A percentile compares a stretch with the other conserved stretches of the same genome.
Conservation (phyloP, 2,113 vertebrate species). For the Centropristis striata region DNA sequence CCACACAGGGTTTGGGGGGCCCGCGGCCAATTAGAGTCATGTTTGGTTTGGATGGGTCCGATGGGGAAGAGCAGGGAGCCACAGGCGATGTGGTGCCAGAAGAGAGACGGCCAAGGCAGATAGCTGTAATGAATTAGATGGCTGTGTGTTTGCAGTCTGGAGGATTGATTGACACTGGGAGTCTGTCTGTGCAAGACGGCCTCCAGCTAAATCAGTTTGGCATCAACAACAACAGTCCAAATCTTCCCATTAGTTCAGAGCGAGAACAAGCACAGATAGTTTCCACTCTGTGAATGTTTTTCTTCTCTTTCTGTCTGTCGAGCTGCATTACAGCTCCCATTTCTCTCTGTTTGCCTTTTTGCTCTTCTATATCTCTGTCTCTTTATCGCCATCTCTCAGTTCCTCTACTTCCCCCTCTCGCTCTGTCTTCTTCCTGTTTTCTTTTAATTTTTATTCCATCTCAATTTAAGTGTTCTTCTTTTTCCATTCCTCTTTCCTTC, state of each 20-base stretch:
- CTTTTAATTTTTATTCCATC: conserved; percentile 13
- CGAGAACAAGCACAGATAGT: conserved; percentile 47
- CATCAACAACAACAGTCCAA: conserved; percentile 63
- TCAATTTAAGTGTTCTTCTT: not conserved
- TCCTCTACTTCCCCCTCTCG: conserved; percentile 8
- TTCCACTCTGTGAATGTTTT: conserved; percentile 62
- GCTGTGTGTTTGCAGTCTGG: conserved; percentile 73
- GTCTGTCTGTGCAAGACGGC: conserved; percentile 60
- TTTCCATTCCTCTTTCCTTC: not conserved
- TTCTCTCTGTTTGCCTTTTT: conserved; percentile 55
- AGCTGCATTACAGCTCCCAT: conserved; percentile 46
- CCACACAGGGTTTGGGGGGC: conserved; percentile 38
- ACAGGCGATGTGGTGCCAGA: conserved; percentile 64
- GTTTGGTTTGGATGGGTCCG: conserved; percentile 67
- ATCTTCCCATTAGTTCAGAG: conserved; percentile 66
- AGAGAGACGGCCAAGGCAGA: conserved; percentile 67
- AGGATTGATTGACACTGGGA: conserved; percentile 74
- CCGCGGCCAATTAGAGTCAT: conserved; percentile 57
- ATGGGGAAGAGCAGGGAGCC: conserved; percentile 58
- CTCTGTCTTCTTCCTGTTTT: conserved; percentile 6
- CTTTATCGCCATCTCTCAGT: conserved; percentile 27
- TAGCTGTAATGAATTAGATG: conserved; percentile 75
- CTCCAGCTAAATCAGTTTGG: conserved; percentile 74
- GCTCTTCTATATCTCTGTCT: conserved; percentile 42
- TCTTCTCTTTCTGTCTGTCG: conserved; percentile 49